Conservation (phyloP, 2,113 vertebrate species). For the Antennarius striatus region DNA sequence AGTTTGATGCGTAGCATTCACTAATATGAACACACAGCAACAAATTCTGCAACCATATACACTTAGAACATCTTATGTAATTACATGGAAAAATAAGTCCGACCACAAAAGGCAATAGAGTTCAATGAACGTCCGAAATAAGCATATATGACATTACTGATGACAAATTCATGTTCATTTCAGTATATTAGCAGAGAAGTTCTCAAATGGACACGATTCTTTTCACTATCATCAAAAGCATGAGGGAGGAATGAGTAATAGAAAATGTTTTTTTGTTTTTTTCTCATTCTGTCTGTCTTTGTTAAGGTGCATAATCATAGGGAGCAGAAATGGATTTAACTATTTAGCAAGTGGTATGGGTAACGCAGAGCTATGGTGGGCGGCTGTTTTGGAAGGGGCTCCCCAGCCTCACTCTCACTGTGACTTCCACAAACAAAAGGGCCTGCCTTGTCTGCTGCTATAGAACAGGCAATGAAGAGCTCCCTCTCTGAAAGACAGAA, state of each 20-base stretch:
- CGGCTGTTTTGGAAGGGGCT: conserved; percentile 67
- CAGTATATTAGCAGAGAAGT: conserved; percentile 4
- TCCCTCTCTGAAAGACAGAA: conserved; percentile 84
- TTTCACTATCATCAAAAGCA: conserved; percentile 24
- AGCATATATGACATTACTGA: conserved; percentile 2
- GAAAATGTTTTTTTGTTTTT: conserved; percentile 25
- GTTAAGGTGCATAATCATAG: conserved; percentile 52
- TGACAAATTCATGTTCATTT: conserved; percentile 33
- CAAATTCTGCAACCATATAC: background rate
- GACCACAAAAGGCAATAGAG: conserved; percentile 13
- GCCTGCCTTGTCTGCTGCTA: conserved; percentile 81
- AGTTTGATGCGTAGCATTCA: conserved; percentile 15
- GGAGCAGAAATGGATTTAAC: conserved; percentile 53
- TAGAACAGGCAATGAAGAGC: conserved; percentile 77
- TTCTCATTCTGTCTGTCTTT: conserved; percentile 34
- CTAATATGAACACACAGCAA: conserved; percentile 7
- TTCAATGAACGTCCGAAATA: background rate
- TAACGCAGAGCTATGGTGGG: conserved; percentile 73
- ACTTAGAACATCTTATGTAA: conserved; percentile 19
- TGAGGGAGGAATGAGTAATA: conserved; percentile 9
- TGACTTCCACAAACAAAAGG: conserved; percentile 79
- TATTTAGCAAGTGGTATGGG: conserved; percentile 68
- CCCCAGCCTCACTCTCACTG: conserved; percentile 68
- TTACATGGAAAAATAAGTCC: background rate
- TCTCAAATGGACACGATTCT: conserved; percentile 14